These are phyloP conservation scores for Chlorocebus sabaeus DNA, from an alignment of 2,113 vertebrate genomes.

Conservation along the genomic window DNA sequence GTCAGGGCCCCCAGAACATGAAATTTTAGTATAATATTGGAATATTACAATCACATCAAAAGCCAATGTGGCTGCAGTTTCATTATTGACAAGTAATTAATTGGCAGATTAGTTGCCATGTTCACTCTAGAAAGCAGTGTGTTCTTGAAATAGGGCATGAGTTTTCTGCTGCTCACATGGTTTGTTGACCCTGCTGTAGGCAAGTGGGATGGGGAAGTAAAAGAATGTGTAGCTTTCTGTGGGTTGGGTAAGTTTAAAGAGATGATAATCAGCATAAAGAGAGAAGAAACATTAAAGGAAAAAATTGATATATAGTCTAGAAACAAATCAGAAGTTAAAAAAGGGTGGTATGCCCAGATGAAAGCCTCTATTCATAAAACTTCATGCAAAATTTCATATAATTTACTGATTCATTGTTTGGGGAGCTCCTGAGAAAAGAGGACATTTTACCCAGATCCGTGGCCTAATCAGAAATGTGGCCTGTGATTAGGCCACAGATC, in stretches of 20 bases:
- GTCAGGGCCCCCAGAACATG: background rate
- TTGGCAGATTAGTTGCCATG: background rate
- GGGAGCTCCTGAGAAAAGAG: background rate
- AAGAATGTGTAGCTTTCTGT: background rate
- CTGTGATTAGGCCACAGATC: no score
- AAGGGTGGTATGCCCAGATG: background rate
- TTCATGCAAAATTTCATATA: background rate
- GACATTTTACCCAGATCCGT: background rate
- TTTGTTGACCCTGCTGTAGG: no score
- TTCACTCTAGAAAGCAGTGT: background rate
- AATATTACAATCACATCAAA: background rate
- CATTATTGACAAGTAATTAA: background rate
- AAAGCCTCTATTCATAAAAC: background rate
- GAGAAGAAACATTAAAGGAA: background rate
- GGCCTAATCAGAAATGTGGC: background rate
- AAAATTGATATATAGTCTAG: background rate
- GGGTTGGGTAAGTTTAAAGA: background rate
- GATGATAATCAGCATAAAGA: background rate
- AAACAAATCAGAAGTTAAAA: background rate
- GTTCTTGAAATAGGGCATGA: background rate
- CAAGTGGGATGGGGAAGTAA: background rate
- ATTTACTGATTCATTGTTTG: background rate
- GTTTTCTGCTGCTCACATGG: background rate
- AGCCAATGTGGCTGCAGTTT: background rate
- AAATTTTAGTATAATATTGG: background rate